Conservation (phyloP, 2,888 invertebrate genomes). For the Parnassius glacialis region DNA sequence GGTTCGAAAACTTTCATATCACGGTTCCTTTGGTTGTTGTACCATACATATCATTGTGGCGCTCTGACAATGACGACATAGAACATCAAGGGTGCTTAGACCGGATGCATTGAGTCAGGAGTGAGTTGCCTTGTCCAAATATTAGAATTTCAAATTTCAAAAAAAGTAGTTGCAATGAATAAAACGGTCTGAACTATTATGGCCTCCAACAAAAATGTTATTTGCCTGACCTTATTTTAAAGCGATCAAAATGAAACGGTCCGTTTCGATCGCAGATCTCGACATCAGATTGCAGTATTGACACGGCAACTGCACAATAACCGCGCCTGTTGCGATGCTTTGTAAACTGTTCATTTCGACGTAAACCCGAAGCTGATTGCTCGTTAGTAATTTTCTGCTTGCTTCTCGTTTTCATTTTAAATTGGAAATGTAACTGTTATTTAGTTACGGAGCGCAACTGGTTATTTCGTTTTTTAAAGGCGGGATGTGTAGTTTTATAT, state of each 20-base stretch:
- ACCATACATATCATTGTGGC: too few relatives aligned
- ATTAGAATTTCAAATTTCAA: too few relatives aligned
- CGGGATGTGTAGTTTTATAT: too few relatives aligned
- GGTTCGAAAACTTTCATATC: too few relatives aligned
- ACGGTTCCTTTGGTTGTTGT: too few relatives aligned
- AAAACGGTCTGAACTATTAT: not conserved
- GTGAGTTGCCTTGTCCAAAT: too few relatives aligned
- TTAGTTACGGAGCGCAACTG: not conserved
- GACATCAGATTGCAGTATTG: conserved; percentile 9
- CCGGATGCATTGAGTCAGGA: too few relatives aligned
- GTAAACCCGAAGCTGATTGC: conserved; percentile 17
- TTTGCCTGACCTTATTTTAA: conserved; percentile 3
- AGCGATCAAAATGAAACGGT: not conserved
- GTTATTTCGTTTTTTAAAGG: not conserved
- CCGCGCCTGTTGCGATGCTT: not conserved
- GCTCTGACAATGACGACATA: too few relatives aligned
- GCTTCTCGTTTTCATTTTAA: conserved; percentile 8
- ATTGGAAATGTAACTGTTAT: conserved; percentile 8
- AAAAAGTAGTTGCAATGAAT: too few relatives aligned
- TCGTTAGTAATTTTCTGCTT: conserved; percentile 11
- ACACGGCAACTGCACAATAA: conserved; percentile 5
- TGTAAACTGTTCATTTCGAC: conserved; percentile 17
- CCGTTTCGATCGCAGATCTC: not conserved
- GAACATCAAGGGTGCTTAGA: too few relatives aligned
- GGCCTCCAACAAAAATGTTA: not conserved